Evolutionary conservation across 2,888 invertebrate genomes (phyloP).

Genomic region (Margaritifera margaritifera): DNA sequence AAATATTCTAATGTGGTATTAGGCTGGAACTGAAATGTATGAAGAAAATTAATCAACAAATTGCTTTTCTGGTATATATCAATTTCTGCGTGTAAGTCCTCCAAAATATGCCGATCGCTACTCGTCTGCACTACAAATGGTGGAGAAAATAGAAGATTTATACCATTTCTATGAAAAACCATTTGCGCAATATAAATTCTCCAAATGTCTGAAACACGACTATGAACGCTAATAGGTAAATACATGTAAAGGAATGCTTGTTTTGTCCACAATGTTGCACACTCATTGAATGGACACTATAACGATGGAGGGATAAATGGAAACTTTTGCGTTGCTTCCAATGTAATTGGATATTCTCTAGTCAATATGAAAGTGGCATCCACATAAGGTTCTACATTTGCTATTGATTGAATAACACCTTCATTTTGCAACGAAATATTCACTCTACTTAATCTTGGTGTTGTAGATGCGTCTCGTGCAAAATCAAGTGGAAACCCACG

Average conservation of each 20-base stretch:
- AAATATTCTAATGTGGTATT: too few species aligned
- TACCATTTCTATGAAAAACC: slow-evolving; percentile 1
- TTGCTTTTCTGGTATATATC: slow-evolving; percentile 9
- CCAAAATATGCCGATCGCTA: background rate
- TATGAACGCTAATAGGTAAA: background rate
- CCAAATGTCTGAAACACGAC: slow-evolving; percentile 1
- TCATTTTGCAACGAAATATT: background rate
- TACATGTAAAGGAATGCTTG: slow-evolving; percentile 3
- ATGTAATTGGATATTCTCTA: background rate
- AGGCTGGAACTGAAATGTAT: too few species aligned
- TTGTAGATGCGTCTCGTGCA: background rate
- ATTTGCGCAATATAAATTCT: slow-evolving; percentile 10
- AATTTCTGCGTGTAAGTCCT: slow-evolving; percentile 6
- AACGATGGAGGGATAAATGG: background rate
- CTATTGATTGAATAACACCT: slow-evolving; percentile 8
- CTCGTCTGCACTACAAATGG: slow-evolving; percentile 4
- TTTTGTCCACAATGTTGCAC: slow-evolving; percentile 7
- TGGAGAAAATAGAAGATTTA: slow-evolving; percentile 1
- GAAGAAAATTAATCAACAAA: slow-evolving; percentile 4
- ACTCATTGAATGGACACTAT: slow-evolving; percentile 6
- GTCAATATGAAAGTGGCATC: slow-evolving; percentile 13
- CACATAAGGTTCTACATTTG: slow-evolving; percentile 4
- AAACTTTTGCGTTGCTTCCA: background rate
- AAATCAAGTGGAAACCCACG: slow-evolving; percentile 6
- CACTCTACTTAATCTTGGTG: background rate